Evolutionary conservation across 2,113 vertebrate species (phyloP), one percentile per base, ranked within the genome.

Genomic region (Balaenoptera acutorostrata): DNA sequence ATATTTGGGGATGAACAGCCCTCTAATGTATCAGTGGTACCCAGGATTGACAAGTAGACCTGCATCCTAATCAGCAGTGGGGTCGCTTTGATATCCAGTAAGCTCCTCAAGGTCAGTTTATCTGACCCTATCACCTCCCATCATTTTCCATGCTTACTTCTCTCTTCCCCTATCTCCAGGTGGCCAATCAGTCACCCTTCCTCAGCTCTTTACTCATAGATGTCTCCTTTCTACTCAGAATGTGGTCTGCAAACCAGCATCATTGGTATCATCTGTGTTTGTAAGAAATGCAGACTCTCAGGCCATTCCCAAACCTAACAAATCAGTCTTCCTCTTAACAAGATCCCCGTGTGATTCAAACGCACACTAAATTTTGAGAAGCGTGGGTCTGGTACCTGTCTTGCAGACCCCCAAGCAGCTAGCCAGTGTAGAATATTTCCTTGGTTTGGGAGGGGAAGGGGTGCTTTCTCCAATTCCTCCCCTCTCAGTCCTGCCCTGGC

Each of bases 401-500:
- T 25, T 27, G 33, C 29, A 46, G 61, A 31, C 1, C 11, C 41
- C 3, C 44, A 12, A 36, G 57, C 33, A 33, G 21, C 88, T 4
- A 66, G 41, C 27, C 78, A 86, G 1, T 41, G 71, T 41, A 55
- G 57, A 92, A 49, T 5, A 15, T 33, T 68, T 12, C 44, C 41
- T 44, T 69, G 12, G 29, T 64, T 66, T 41, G 27, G 11, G 46
- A 52, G 11, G 31, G 23, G 36, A 74, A 52, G 61, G 33, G 6
- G 0, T 25, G 20, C 31, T 44, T 23, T 25, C 12, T 49, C n/a
- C 8, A 31, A 13, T 9, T 3, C 2, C 39, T 29, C 33, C 8
- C 23, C 1, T 15, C 80, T 82, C 9, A 1, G 20, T 14, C 8
- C 80, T 13, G 9, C 5, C 0, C 1, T 3, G 14, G 4, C 1